These are phyloP conservation scores for Harpagoxenus sublaevis DNA, from an alignment of 2,888 invertebrate genomes.

Conservation along the genomic window DNA sequence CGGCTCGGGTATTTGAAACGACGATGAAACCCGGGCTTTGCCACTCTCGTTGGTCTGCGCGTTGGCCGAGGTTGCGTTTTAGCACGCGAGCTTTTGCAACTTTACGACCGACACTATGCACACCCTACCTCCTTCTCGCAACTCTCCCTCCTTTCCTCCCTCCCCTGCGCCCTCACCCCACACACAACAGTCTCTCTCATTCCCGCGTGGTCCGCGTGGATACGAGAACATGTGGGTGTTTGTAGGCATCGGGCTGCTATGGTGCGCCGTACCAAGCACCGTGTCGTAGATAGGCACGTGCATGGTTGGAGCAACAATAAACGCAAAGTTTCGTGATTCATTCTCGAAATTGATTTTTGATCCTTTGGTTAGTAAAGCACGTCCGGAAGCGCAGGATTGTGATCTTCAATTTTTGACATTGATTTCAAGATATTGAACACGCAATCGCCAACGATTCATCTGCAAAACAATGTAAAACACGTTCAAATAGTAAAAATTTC, in stretches of 20 bases:
- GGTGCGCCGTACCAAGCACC: conserved; percentile 62
- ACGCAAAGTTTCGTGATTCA: conserved; percentile 38
- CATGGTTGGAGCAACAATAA: conserved; percentile 43
- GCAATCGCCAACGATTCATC: not conserved
- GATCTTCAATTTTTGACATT: not conserved
- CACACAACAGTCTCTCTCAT: conserved; percentile 4
- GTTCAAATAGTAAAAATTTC: not conserved
- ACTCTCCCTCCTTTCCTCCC: not conserved
- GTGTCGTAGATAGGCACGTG: conserved; percentile 49
- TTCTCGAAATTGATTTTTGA: conserved; percentile 44
- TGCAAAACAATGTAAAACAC: not conserved
- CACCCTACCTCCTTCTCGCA: conserved; percentile 46
- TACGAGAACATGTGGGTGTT: conserved; percentile 53
- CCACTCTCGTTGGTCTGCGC: conserved; percentile 54
- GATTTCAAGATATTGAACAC: not conserved
- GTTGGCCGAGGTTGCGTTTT: conserved; percentile 59
- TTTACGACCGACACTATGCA: conserved; percentile 60
- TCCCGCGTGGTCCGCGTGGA: conserved; percentile 31
- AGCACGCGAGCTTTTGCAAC: conserved; percentile 66
- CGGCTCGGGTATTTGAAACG: conserved; percentile 55
- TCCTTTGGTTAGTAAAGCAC: not conserved
- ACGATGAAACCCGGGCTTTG: conserved; percentile 56
- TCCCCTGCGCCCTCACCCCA: not conserved
- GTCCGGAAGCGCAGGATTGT: not conserved
- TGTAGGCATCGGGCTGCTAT: conserved; percentile 45